Percentiles rank a stretch among this genome's conserved stretches.
These are phyloP conservation scores for Megathymus violae DNA, from an alignment of 1,140 invertebrate species.

Conservation along the genomic window DNA sequence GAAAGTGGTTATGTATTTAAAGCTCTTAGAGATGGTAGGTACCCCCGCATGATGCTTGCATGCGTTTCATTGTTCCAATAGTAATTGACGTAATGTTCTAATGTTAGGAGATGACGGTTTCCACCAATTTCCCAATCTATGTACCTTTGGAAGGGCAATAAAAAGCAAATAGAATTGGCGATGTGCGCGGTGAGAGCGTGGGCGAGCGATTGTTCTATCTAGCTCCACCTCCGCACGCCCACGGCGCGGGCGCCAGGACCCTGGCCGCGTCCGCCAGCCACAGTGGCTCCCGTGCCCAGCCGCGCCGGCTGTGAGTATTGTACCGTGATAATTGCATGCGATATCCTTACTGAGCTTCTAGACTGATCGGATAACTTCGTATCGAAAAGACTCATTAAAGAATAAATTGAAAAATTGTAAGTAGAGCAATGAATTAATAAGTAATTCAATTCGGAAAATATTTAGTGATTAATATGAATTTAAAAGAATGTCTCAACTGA, in stretches of 20 bases:
- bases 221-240: conserved; percentile 3
- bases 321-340: not conserved
- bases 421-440: no score
- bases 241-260: no score
- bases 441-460: no score
- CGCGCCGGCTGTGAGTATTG: conserved; percentile 20
- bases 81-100: not conserved
- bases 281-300: no score
- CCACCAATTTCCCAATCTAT: not conserved
- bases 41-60: no score
- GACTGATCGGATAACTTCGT: not conserved
- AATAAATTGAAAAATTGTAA: no score
- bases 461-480: no score
- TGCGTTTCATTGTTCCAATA: no score
- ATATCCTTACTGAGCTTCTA: not conserved
- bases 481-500: no score
- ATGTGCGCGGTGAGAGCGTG: conserved; percentile 5
- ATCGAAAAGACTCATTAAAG: not conserved
- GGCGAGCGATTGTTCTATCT: conserved; percentile 16
- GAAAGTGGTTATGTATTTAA: no score
- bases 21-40: no score
- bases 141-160: not conserved
- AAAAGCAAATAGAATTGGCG: conserved; percentile 1
- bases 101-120: not conserved
- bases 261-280: no score